Conservation (phyloP, 2,113 vertebrate species). For the Isurus oxyrinchus region DNA sequence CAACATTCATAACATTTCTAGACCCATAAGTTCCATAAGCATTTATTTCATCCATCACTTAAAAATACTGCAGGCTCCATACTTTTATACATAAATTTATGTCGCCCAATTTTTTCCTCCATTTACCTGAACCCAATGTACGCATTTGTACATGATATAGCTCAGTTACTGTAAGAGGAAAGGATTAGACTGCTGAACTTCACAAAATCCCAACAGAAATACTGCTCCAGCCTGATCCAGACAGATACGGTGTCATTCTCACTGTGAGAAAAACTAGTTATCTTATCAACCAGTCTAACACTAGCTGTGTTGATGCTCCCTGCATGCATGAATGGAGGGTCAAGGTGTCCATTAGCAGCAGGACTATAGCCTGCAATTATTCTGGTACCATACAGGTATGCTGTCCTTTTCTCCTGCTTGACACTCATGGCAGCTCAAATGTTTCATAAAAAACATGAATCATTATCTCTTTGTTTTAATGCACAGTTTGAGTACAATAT, state of each 20-base stretch:
- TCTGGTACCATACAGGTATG: neutral
- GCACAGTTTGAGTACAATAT: neutral
- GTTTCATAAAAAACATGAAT: neutral
- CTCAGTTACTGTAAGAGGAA: neutral
- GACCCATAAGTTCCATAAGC: neutral
- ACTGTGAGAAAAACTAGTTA: neutral
- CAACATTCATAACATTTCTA: neutral
- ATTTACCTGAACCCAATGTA: neutral
- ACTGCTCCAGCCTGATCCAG: neutral
- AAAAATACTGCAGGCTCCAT: neutral
- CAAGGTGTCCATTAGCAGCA: neutral
- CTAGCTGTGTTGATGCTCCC: neutral
- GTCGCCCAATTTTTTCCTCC: neutral
- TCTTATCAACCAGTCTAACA: neutral
- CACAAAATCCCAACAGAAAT: neutral
- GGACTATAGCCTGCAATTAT: neutral
- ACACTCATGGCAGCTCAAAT: neutral
- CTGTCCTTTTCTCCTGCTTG: neutral
- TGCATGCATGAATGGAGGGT: neutral
- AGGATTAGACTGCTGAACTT: neutral
- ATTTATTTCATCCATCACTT: neutral
- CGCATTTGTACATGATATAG: neutral
- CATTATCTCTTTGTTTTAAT: neutral
- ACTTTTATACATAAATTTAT: neutral
- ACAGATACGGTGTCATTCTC: neutral